phyloP scores from a whole-genome alignment of 2,113 vertebrate species.

The Tretioscincus oriximinensis region DNA sequence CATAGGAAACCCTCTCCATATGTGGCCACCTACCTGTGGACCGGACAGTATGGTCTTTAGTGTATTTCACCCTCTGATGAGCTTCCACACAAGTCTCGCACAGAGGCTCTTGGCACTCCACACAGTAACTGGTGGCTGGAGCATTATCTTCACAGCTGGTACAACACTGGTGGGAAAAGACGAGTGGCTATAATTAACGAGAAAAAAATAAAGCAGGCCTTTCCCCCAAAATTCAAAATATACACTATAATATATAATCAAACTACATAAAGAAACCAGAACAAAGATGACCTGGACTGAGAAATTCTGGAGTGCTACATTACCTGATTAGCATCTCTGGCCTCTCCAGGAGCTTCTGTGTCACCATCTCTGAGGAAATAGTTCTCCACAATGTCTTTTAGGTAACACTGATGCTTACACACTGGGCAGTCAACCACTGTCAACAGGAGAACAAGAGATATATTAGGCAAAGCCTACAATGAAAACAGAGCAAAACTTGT shows the following conservation, averaged over 20 bases:
- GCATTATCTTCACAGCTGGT: constrained; percentile 81
- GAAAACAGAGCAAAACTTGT: not conserved
- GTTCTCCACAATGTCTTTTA: constrained; percentile 75
- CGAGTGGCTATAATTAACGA: not conserved
- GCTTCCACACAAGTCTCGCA: constrained; percentile 83
- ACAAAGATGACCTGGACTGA: not conserved
- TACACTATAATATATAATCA: not conserved
- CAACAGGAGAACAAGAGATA: rapidly evolving
- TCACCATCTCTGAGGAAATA: constrained; percentile 69
- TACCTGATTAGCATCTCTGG: constrained; percentile 66
- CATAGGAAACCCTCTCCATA: not conserved
- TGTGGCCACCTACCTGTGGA: constrained; percentile 50
- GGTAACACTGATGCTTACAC: constrained; percentile 73
- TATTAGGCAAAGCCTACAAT: not conserved
- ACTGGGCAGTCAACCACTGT: constrained; percentile 70
- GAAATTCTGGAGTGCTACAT: not conserved
- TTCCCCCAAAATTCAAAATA: not conserved
- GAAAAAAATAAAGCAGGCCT: not conserved
- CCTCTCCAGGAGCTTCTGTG: constrained; percentile 18
- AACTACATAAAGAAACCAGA: not conserved
- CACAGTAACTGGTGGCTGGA: constrained; percentile 76
- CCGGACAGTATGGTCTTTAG: constrained; percentile 78
- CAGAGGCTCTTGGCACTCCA: constrained; percentile 81
- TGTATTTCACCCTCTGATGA: constrained; percentile 82
- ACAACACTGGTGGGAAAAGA: constrained; percentile 65